Evolutionary conservation across 2,797 vertebrate species (phyloP).

Genomic region (Tinamus major): DNA sequence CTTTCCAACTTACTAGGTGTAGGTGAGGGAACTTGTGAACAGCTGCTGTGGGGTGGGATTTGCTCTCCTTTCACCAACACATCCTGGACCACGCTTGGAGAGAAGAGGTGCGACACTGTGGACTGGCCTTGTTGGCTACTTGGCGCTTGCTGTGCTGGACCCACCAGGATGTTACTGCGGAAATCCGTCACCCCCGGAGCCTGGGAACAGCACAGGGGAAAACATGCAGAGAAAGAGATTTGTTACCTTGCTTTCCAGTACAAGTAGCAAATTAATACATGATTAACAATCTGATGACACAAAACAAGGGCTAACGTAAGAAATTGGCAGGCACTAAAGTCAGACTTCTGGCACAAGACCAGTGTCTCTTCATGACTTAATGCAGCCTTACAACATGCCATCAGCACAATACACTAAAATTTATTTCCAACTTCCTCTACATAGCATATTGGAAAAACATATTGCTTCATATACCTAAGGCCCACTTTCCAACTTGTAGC

Average conservation of each 20-base stretch:
- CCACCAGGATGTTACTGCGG: conserved; percentile 82
- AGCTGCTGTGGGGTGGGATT: conserved; percentile 75
- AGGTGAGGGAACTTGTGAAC: conserved; percentile 80
- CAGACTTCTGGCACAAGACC: conserved; percentile 35
- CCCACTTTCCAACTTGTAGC: background rate
- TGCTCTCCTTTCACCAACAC: conserved; percentile 88
- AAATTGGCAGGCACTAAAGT: conserved; percentile 20
- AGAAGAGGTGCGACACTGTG: conserved; percentile 78
- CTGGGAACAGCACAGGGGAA: conserved; percentile 74
- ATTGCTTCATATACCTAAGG: background rate
- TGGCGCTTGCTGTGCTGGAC: conserved; percentile 78
- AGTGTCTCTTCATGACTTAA: conserved; percentile 30
- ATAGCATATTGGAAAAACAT: background rate
- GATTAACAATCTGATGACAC: conserved; percentile 49
- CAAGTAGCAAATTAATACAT: conserved; percentile 24
- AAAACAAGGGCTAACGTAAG: conserved; percentile 29
- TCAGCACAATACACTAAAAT: background rate
- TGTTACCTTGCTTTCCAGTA: conserved; percentile 58
- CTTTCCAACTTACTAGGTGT: conserved; percentile 83
- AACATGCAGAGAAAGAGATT: conserved; percentile 1
- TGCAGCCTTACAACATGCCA: conserved; percentile 15
- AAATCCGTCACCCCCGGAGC: conserved; percentile 84
- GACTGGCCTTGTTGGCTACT: conserved; percentile 74
- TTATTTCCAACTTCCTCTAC: conserved; percentile 28
- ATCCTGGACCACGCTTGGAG: conserved; percentile 73